A percentile compares a stretch with the other conserved stretches of the same genome.
phyloP scores from a whole-genome alignment of 2,113 vertebrate genomes.

The Nothocercus julius region DNA sequence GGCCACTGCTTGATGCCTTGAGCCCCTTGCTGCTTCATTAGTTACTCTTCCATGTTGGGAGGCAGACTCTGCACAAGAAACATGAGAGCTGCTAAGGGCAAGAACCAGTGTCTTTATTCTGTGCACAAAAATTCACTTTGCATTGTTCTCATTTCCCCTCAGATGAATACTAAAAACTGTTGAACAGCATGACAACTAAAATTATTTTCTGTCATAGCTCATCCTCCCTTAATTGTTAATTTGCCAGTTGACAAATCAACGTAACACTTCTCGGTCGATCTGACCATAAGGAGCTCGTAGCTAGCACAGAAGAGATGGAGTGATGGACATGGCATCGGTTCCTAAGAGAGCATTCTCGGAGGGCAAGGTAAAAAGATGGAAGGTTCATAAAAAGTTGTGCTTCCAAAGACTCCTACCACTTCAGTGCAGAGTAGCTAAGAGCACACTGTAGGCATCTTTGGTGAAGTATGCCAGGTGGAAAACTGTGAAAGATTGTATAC shows the following conservation, averaged over 20 bases:
- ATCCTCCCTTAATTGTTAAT: neutral
- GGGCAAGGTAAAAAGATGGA: neutral
- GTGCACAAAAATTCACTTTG: neutral
- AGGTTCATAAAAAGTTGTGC: neutral
- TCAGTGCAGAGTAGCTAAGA: neutral
- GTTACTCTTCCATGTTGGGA: neutral
- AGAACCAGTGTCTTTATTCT: neutral
- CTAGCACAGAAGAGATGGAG: neutral
- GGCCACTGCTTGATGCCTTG: neutral
- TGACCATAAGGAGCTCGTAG: neutral
- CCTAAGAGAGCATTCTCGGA: neutral
- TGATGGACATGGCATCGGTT: neutral
- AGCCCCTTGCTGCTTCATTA: neutral
- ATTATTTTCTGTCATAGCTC: neutral
- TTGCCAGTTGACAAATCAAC: neutral
- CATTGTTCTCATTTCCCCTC: constrained; percentile 39
- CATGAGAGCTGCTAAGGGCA: neutral
- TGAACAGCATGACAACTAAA: neutral
- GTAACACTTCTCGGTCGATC: neutral
- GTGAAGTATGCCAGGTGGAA: neutral
- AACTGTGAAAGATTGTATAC: neutral
- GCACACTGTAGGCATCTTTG: neutral
- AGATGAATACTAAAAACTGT: neutral
- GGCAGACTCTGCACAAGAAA: neutral
- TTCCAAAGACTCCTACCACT: too few species aligned